phyloP scores from a whole-genome alignment of 1,140 invertebrate genomes.

The Nylanderia fulva region DNA sequence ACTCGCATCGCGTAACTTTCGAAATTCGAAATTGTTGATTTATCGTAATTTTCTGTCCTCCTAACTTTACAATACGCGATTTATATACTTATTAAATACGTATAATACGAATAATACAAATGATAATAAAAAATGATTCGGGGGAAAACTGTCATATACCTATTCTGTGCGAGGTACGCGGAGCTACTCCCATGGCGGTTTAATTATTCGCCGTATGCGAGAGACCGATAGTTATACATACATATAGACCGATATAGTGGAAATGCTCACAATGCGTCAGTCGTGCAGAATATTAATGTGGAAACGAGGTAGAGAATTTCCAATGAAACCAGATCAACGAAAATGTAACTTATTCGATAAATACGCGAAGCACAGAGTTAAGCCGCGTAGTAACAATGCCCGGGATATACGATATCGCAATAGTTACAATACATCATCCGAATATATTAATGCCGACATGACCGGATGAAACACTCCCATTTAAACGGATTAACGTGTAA shows the following conservation, averaged over 20 bases:
- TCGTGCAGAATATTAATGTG: constrained; percentile 38
- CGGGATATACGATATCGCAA: constrained; percentile 14
- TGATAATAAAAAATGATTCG: constrained; percentile 15
- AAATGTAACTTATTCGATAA: constrained; percentile 59
- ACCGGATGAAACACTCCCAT: constrained; percentile 5
- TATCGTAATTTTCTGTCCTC: background rate
- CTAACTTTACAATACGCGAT: background rate
- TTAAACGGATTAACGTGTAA: constrained; percentile 39
- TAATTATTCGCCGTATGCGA: constrained; percentile 33
- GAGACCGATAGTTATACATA: constrained; percentile 25
- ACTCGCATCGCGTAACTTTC: background rate
- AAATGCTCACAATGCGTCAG: constrained; percentile 37
- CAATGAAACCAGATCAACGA: constrained; percentile 51
- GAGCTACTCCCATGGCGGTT: background rate
- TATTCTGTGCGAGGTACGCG: background rate
- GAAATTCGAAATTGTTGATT: background rate
- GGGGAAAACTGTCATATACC: background rate
- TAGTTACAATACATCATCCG: constrained; percentile 56
- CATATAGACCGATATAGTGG: constrained; percentile 26
- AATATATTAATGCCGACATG: constrained; percentile 50
- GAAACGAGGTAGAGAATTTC: constrained; percentile 36
- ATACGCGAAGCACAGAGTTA: constrained; percentile 17
- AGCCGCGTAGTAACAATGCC: constrained; percentile 36
- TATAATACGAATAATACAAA: background rate
- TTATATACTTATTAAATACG: background rate